Evolutionary conservation across 2,888 invertebrate species (phyloP).

Genomic region (Caenorhabditis plicata): DNA sequence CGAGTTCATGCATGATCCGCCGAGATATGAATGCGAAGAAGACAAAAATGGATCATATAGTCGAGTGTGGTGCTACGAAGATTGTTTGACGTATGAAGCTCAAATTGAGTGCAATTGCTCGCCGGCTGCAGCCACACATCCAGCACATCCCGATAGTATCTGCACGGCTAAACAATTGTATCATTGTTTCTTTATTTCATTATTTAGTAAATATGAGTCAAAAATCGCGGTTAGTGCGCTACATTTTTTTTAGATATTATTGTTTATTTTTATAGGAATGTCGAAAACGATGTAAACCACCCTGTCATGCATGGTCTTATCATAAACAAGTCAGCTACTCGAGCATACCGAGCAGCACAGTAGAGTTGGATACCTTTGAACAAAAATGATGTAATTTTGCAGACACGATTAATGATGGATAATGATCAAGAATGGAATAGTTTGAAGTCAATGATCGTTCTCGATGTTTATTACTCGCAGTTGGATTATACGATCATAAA

Average conservation of each 20-base stretch:
- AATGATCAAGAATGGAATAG: slow-evolving; percentile 33
- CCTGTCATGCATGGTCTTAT: slow-evolving; percentile 59
- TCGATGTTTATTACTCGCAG: slow-evolving; percentile 46
- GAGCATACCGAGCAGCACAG: slow-evolving; percentile 51
- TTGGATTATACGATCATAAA: slow-evolving; percentile 59
- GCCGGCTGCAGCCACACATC: slow-evolving; percentile 45
- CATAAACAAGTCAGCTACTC: slow-evolving; percentile 55
- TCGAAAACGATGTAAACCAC: slow-evolving; percentile 50
- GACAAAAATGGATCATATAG: slow-evolving; percentile 47
- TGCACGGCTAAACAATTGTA: slow-evolving; percentile 52
- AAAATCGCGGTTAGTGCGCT: slow-evolving; percentile 10
- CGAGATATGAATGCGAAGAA: slow-evolving; percentile 47
- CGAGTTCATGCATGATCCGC: slow-evolving; percentile 62
- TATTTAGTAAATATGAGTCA: slow-evolving; percentile 23
- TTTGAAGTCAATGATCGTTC: slow-evolving; percentile 42
- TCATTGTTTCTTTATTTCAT: slow-evolving; percentile 40
- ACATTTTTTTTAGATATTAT: too few relatives aligned
- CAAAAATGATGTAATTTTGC: background rate
- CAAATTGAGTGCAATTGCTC: slow-evolving; percentile 56
- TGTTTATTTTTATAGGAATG: slow-evolving; percentile 30
- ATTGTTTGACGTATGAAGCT: slow-evolving; percentile 47
- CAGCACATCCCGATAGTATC: slow-evolving; percentile 36
- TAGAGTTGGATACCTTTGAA: slow-evolving; percentile 3
- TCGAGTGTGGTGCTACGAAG: slow-evolving; percentile 56
- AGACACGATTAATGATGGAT: background rate